These are phyloP conservation scores for Leptinotarsa juncta DNA, from an alignment of 2,888 invertebrate genomes.

Conservation along the genomic window DNA sequence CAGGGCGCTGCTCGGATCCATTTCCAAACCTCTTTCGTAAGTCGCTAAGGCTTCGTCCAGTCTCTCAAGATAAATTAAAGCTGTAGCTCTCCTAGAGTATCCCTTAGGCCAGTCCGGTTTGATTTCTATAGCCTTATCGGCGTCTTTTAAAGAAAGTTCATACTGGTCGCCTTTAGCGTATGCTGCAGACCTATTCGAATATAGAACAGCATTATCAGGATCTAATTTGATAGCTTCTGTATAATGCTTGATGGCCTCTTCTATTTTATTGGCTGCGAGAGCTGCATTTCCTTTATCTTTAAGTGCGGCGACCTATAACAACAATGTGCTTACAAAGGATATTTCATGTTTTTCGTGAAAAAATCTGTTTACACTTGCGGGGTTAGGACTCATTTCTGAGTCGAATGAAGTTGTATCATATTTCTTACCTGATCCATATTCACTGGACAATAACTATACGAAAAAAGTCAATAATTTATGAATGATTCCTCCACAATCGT, in stretches of 20 bases:
- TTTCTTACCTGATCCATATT: constrained; percentile 42
- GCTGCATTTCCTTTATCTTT: constrained; percentile 92
- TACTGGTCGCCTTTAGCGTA: constrained; percentile 85
- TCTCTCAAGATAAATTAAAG: constrained; percentile 80
- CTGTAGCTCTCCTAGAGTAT: constrained; percentile 90
- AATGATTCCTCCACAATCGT: background rate
- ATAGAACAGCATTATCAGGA: constrained; percentile 86
- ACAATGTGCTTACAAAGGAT: constrained; percentile 40
- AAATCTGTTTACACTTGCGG: background rate
- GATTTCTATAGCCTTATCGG: constrained; percentile 82
- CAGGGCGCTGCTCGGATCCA: constrained; percentile 80
- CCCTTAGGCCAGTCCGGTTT: constrained; percentile 91
- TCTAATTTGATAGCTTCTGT: constrained; percentile 86
- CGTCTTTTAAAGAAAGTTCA: constrained; percentile 82
- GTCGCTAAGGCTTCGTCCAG: constrained; percentile 81
- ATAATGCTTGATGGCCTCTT: constrained; percentile 84
- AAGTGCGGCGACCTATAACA: constrained; percentile 77
- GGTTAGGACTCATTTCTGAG: background rate
- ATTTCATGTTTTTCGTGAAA: constrained; percentile 23
- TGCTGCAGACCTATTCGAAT: constrained; percentile 92
- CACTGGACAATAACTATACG: background rate
- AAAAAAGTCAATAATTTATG: constrained; percentile 16
- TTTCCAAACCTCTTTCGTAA: constrained; percentile 78
- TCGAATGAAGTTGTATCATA: background rate
- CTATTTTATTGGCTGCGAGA: constrained; percentile 79